phyloP scores from a whole-genome alignment of 2,888 invertebrate species.

The Orthosia incerta region DNA sequence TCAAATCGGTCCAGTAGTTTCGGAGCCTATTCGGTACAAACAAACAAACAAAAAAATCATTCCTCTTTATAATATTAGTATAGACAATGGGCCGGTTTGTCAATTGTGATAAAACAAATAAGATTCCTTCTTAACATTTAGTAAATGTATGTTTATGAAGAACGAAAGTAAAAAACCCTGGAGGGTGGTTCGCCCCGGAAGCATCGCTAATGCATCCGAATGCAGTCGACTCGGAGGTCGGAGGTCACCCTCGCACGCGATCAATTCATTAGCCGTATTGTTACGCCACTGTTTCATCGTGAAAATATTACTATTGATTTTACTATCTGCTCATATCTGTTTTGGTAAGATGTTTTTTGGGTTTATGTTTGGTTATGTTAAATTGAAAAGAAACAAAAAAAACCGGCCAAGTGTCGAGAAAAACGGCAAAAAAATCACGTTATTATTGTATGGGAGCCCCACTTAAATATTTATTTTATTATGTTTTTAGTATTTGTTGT shows the following conservation, averaged over 20 bases:
- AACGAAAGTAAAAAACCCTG: conserved; percentile 62
- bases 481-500: no score
- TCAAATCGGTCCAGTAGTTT: no score
- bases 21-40: no score
- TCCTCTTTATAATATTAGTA: no score
- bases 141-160: conserved; percentile 53
- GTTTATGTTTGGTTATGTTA: neutral
- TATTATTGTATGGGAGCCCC: no score
- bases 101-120: neutral
- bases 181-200: conserved; percentile 82
- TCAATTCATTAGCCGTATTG: conserved; percentile 88
- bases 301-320: conserved; percentile 63
- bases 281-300: conserved; percentile 70
- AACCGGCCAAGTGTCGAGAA: no score
- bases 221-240: conserved; percentile 84
- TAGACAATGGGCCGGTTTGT: no score
- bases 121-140: neutral
- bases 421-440: no score
- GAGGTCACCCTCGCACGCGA: conserved; percentile 80
- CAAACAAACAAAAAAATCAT: no score
- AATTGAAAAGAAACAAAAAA: no score
- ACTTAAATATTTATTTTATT: no score
- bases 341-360: neutral
- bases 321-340: conserved; percentile 41
- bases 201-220: conserved; percentile 90